Conservation (phyloP, 2,113 vertebrate genomes). For the Lichenostomus cassidix region DNA sequence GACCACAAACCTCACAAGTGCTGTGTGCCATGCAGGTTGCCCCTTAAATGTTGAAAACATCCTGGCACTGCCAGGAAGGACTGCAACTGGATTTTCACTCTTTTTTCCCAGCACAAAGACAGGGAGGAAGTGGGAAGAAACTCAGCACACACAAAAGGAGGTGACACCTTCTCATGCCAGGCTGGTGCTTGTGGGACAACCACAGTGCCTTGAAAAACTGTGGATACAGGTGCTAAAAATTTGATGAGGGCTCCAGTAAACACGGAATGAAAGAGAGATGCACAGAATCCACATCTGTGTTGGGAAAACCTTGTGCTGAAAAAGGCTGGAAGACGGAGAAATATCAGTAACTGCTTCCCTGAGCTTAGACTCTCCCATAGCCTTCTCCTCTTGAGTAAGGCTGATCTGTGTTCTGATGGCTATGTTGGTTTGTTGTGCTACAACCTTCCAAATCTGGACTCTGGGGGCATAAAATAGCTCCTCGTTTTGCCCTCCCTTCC, state of each 20-base stretch:
- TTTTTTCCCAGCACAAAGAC: background rate
- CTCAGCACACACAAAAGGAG: background rate
- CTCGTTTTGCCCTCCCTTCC: background rate
- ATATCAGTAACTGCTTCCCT: background rate
- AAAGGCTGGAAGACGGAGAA: background rate
- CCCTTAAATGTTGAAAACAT: background rate
- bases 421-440: background rate
- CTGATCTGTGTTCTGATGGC: background rate
- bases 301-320: background rate
- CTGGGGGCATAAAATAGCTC: background rate
- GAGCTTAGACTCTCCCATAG: background rate
- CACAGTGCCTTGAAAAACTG: background rate
- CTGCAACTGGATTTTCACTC: background rate
- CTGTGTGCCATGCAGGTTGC: background rate
- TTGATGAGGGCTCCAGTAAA: background rate
- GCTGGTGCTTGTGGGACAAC: background rate
- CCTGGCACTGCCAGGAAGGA: background rate
- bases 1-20: background rate
- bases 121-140: background rate
- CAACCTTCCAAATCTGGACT: background rate
- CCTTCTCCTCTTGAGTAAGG: background rate
- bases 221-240: background rate
- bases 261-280: background rate
- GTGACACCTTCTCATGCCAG: fast-evolving
- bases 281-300: background rate